Conservation (phyloP, 2,113 vertebrate genomes). For the Euleptes europaea region DNA sequence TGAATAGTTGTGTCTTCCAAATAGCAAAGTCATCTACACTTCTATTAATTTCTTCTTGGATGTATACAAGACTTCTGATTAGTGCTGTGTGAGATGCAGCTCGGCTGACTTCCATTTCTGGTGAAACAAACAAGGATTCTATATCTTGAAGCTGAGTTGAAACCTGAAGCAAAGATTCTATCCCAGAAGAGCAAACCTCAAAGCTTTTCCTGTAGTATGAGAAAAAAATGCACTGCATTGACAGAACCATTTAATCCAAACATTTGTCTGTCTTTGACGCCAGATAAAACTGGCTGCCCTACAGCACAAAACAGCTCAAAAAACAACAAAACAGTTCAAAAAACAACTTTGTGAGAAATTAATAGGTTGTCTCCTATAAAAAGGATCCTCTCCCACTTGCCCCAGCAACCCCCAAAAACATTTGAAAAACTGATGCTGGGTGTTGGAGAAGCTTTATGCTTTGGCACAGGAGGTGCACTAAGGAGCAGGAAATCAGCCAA, state of each 20-base stretch:
- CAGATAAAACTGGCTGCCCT: background rate
- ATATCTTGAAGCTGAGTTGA: slow-evolving; percentile 77
- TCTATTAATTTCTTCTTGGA: slow-evolving; percentile 79
- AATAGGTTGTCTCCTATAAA: too few species aligned
- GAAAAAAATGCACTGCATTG: slow-evolving; percentile 37
- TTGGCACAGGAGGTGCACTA: too few species aligned
- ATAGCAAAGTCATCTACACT: slow-evolving; percentile 79
- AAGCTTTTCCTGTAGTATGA: slow-evolving; percentile 84
- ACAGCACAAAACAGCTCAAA: too few species aligned
- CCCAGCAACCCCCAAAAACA: too few species aligned
- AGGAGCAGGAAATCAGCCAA: too few species aligned
- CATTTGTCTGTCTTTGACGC: background rate
- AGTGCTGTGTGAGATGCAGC: slow-evolving; percentile 72
- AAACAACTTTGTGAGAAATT: too few species aligned
- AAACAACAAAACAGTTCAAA: background rate
- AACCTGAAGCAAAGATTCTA: slow-evolving; percentile 78
- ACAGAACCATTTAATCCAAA: background rate
- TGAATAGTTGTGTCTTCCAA: slow-evolving; percentile 86
- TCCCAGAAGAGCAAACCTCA: slow-evolving; percentile 77
- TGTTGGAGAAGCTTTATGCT: too few species aligned
- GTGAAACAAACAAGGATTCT: slow-evolving; percentile 81
- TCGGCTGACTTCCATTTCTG: slow-evolving; percentile 48
- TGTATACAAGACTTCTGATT: slow-evolving; percentile 79
- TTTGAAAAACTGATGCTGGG: too few species aligned
- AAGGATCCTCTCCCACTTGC: too few species aligned